Base-by-base conservation (phyloP, 2,888 invertebrate species). In the Cosmia pyralina region DNA sequence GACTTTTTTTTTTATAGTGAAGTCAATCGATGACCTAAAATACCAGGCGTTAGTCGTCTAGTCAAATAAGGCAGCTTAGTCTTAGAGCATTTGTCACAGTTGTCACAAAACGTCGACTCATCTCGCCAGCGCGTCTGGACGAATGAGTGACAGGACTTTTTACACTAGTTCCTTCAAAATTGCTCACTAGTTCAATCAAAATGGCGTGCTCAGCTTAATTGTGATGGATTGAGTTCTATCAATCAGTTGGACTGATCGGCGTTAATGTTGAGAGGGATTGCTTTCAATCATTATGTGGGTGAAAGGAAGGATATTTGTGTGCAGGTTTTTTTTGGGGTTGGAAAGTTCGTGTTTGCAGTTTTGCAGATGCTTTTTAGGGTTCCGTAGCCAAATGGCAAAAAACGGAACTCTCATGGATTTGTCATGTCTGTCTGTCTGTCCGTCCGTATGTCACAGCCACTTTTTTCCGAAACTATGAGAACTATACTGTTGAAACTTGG, bases 201-300 rank as follows among this genome's bases (percentile, higher is more conserved):
- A 72, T 73, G 60, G 75, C 68, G 59, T 57, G 58, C 60, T 76
- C 74, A 77, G 85, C 80, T 73, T 66, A 46, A 68, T 80, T 76
- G 76, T 85, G 85, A 86, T 86, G 75, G 86, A 86, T 86, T 68
- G 78, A 58, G 58, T 58, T 68, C 75, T 60, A 84, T 85, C 85
- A 80, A 79, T 86, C 82, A 58, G 38, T 19, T 50, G 53, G 82
- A 84, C 82, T 81, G 82, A 86, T 69, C 38, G 64, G n/a, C 59
- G 70, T 74, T 72, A 60, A 79, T 79, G 79, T 66, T 69, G 53
- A 60, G 71, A 74, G 60, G 17, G 75, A 72, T 69, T 63, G 60
- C 50, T 78, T 81, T 76, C 80, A 53, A 57, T 75, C 69, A 69
- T 82, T 66, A 28, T 60, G 22, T 11, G 52, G 46, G 0, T 44